phyloP scores from a whole-genome alignment of 2,113 vertebrate species.

The Zapus hudsonius region DNA sequence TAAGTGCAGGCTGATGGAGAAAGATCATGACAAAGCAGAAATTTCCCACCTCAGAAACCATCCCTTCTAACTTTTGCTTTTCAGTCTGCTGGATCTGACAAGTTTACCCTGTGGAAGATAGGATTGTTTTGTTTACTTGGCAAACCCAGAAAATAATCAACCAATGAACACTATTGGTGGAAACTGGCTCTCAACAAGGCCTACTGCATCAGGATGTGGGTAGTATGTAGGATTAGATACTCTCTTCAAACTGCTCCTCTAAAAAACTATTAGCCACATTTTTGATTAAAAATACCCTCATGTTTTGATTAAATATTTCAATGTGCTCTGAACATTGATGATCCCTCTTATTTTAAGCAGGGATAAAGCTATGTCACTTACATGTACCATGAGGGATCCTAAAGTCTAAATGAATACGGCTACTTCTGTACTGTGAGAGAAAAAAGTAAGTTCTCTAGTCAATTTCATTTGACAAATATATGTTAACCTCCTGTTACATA shows the following conservation, averaged over 20 bases:
- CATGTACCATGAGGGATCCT: neutral
- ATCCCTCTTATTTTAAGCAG: conserved; percentile 23
- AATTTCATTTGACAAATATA: neutral
- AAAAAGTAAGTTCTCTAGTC: neutral
- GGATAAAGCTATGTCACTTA: neutral
- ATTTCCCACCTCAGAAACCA: conserved; percentile 7
- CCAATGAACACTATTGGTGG: neutral
- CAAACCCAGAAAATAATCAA: neutral
- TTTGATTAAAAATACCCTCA: neutral
- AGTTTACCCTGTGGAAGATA: neutral
- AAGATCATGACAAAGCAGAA: neutral
- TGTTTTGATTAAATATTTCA: neutral
- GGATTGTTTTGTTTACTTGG: neutral
- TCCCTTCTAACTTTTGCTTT: neutral
- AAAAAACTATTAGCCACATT: neutral
- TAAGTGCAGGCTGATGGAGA: conserved; percentile 3
- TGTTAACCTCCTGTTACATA: neutral
- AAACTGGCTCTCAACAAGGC: neutral
- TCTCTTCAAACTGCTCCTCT: neutral
- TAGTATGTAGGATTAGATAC: too few relatives aligned
- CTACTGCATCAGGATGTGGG: too few relatives aligned
- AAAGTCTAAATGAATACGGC: neutral
- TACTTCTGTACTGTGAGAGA: neutral
- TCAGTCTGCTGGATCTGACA: neutral
- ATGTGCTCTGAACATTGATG: neutral